A percentile compares a stretch with the other conserved stretches of the same genome.
These are phyloP conservation scores for Sparidentex hasta DNA, from an alignment of 2,797 vertebrate species.

Conservation along the genomic window DNA sequence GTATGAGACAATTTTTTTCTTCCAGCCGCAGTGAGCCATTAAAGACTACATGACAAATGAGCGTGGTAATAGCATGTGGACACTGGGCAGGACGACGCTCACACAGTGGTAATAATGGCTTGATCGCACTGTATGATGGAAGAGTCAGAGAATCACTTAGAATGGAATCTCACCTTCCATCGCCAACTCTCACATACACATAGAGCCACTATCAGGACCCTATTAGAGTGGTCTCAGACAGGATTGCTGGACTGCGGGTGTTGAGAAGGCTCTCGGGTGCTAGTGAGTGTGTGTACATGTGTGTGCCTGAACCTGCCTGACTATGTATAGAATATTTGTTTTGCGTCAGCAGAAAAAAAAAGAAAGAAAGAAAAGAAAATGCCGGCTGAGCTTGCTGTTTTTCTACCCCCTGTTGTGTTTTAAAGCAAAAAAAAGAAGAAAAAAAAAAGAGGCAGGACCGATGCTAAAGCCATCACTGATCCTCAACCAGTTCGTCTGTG, in stretches of 20 bases:
- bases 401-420: constrained; percentile 55
- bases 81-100: constrained; percentile 32
- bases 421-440: constrained; percentile 32
- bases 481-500: not conserved
- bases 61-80: constrained; percentile 61
- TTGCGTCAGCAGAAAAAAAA: constrained; percentile 50
- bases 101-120: constrained; percentile 59
- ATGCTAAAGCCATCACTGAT: constrained; percentile 33
- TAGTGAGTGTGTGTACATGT: constrained; percentile 41
- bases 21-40: constrained; percentile 42
- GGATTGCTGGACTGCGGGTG: constrained; percentile 28
- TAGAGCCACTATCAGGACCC: constrained; percentile 54
- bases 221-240: constrained; percentile 61
- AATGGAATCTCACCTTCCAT: constrained; percentile 11
- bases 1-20: constrained; percentile 45
- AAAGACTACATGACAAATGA: constrained; percentile 66
- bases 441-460: constrained; percentile 42
- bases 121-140: constrained; percentile 42
- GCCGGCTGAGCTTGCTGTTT: constrained; percentile 52
- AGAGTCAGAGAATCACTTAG: constrained; percentile 68
- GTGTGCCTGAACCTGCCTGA: constrained; percentile 26
- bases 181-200: constrained; percentile 31
- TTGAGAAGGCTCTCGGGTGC: constrained; percentile 48
- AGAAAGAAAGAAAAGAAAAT: constrained; percentile 22
- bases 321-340: constrained; percentile 26